These are phyloP conservation scores for Mesocricetus auratus DNA, from an alignment of 2,113 vertebrate species.

Conservation along the genomic window DNA sequence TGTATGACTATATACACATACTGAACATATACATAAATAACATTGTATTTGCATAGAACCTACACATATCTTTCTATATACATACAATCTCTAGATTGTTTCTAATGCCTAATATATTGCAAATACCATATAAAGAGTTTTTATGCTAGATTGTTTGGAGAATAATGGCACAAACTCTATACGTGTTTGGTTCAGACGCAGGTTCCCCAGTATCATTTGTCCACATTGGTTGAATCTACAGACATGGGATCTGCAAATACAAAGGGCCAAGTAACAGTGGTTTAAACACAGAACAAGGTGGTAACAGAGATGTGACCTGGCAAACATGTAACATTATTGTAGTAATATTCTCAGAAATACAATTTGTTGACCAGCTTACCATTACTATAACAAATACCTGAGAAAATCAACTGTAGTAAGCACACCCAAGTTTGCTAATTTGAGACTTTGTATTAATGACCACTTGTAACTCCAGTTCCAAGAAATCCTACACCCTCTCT, in stretches of 20 bases:
- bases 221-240: background rate
- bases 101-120: background rate
- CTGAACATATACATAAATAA: background rate
- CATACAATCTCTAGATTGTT: background rate
- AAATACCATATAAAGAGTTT: background rate
- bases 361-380: background rate
- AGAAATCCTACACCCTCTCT: background rate
- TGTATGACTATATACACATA: background rate
- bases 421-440: background rate
- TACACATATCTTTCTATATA: background rate
- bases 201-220: background rate
- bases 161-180: background rate
- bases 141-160: background rate
- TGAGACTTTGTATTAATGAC: background rate
- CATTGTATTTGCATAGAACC: background rate
- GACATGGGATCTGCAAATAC: background rate
- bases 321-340: background rate
- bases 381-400: background rate
- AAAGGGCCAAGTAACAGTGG: background rate
- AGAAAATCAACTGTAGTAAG: background rate
- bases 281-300: slow-evolving; percentile 4
- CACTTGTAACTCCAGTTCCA: background rate
- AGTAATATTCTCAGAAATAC: background rate
- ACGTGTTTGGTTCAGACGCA: background rate
- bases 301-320: background rate